phyloP scores from a whole-genome alignment of 2,113 vertebrate species.

The Pavo muticus region DNA sequence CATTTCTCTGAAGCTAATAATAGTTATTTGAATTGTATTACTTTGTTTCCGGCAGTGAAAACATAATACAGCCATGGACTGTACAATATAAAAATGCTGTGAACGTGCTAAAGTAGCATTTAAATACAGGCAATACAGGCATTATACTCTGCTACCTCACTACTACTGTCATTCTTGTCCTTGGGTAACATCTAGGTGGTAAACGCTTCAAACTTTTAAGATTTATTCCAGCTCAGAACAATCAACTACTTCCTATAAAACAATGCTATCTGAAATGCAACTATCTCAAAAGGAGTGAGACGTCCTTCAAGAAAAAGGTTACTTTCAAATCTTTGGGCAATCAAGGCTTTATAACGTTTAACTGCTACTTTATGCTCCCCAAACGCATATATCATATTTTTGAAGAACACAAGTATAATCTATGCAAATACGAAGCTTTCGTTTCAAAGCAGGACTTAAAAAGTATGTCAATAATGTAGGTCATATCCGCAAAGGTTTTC shows the following conservation, averaged over 20 bases:
- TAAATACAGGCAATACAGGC: not conserved
- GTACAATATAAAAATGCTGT: fast-evolving
- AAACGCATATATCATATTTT: not conserved
- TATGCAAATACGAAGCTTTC: not conserved
- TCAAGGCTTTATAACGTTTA: not conserved
- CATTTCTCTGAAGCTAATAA: not conserved
- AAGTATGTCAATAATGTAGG: not conserved
- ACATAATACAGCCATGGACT: not conserved
- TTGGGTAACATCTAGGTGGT: not conserved
- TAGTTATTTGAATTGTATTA: not conserved
- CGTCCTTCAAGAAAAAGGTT: not conserved
- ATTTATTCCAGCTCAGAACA: not conserved
- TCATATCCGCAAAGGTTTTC: not conserved
- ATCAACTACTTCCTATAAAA: not conserved
- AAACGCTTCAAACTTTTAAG: not conserved
- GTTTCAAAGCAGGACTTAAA: not conserved
- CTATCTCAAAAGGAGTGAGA: not conserved
- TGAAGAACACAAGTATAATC: not conserved
- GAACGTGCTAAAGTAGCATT: not conserved
- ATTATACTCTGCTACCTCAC: not conserved
- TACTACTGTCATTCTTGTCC: not conserved
- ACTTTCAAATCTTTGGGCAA: not conserved
- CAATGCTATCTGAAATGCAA: not conserved
- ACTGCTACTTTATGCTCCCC: not conserved
- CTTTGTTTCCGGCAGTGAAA: not conserved